These are phyloP conservation scores for Myrmecobius fasciatus DNA, from an alignment of 2,113 vertebrate genomes.

Conservation along the genomic window DNA sequence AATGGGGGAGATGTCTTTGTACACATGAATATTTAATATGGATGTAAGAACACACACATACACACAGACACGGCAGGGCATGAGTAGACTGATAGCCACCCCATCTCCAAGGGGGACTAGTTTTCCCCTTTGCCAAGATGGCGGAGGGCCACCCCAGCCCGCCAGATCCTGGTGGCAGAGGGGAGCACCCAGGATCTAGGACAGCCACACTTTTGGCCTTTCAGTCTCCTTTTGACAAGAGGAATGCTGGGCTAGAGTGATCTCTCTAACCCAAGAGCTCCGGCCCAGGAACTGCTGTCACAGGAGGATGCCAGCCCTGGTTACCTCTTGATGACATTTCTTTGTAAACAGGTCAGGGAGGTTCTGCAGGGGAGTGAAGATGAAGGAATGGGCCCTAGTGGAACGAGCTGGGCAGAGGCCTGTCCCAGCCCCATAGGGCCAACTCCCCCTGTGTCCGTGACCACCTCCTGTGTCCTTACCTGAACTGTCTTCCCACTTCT, in stretches of 20 bases:
- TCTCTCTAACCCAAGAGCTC: too few species aligned
- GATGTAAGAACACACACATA: background rate
- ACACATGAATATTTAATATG: accelerated
- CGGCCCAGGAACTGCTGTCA: too few species aligned
- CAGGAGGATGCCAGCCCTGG: background rate
- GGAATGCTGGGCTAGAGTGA: too few species aligned
- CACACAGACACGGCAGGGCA: too few species aligned
- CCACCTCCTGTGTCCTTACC: too few species aligned
- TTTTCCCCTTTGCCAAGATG: too few species aligned
- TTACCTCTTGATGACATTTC: background rate
- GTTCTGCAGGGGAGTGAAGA: background rate
- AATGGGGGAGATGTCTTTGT: background rate
- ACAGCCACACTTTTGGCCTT: background rate
- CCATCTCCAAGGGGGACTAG: too few species aligned
- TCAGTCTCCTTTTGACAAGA: background rate
- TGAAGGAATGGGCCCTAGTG: too few species aligned
- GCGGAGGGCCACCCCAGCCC: too few species aligned
- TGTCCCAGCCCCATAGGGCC: background rate
- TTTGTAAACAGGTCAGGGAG: background rate
- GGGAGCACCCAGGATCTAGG: too few species aligned
- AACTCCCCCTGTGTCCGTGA: background rate
- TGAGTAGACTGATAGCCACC: too few species aligned
- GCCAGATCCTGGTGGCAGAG: background rate
- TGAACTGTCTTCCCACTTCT: too few species aligned
- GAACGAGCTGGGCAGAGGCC: background rate